A percentile compares a stretch with the other conserved stretches of the same genome.
phyloP scores from a whole-genome alignment of 2,113 vertebrate species.

The Lagopus muta region DNA sequence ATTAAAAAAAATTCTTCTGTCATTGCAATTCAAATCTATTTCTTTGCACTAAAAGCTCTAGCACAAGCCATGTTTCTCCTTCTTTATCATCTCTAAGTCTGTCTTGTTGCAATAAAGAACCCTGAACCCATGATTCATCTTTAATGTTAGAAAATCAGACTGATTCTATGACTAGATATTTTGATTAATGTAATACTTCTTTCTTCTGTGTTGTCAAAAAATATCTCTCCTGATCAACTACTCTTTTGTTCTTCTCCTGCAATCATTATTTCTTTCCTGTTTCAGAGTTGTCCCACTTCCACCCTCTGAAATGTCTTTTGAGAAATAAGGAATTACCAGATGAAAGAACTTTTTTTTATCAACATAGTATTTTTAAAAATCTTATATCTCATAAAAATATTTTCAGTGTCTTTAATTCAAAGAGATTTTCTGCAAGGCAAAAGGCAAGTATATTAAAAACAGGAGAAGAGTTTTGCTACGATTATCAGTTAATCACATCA shows the following conservation, averaged over 20 bases:
- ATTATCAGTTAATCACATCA: not conserved
- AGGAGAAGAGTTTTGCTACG: not conserved
- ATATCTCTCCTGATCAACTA: not conserved
- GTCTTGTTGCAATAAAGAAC: not conserved
- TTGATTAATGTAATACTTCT: not conserved
- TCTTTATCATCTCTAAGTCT: not conserved
- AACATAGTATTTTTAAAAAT: not conserved
- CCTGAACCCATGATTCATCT: not conserved
- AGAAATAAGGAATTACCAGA: not conserved
- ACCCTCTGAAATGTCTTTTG: not conserved
- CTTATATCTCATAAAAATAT: not conserved
- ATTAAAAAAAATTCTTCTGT: not conserved
- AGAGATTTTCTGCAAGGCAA: not conserved
- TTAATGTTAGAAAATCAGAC: not conserved
- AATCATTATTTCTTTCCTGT: not conserved
- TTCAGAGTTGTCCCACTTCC: not conserved
- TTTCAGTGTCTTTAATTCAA: not conserved
- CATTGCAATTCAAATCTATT: not conserved
- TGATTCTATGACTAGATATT: not conserved
- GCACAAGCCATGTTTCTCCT: not conserved
- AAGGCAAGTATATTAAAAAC: not conserved
- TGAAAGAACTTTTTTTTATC: not conserved
- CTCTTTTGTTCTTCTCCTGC: not conserved
- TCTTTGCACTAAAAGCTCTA: not conserved
- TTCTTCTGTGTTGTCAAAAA: not conserved